phyloP scores from a whole-genome alignment of 1,140 invertebrate species.

The Drosophila orosa region DNA sequence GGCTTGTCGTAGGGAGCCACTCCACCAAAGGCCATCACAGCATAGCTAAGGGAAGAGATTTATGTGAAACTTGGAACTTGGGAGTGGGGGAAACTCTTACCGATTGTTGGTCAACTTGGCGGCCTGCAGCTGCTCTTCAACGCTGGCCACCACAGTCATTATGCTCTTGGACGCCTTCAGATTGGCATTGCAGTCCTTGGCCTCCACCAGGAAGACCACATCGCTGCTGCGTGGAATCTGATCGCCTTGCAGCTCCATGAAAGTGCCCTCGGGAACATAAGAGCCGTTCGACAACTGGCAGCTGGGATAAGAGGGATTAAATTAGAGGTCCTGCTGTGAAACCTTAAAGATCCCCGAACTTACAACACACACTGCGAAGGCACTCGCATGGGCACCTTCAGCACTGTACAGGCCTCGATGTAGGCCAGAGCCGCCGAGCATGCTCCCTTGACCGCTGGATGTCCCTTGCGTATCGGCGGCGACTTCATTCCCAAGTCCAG shows the following conservation, averaged over 20 bases:
- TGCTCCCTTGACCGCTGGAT: constrained; percentile 85
- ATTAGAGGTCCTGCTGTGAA: background rate
- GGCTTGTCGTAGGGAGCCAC: constrained; percentile 89
- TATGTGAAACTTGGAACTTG: too few species aligned
- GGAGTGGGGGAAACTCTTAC: constrained; percentile 73
- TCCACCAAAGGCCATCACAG: constrained; percentile 92
- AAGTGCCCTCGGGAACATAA: constrained; percentile 89
- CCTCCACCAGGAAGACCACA: constrained; percentile 94
- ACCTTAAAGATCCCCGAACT: constrained; percentile 58
- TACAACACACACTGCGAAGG: constrained; percentile 92
- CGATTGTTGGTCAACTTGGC: constrained; percentile 88
- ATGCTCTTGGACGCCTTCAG: constrained; percentile 87
- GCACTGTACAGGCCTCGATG: constrained; percentile 89
- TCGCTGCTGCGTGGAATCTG: constrained; percentile 89
- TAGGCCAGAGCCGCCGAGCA: constrained; percentile 92
- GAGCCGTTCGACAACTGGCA: constrained; percentile 88
- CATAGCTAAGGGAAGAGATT: constrained; percentile 86
- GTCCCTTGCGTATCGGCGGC: constrained; percentile 56
- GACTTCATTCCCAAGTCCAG: constrained; percentile 83
- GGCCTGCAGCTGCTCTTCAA: constrained; percentile 89
- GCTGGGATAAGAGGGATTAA: constrained; percentile 72
- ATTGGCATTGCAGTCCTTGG: constrained; percentile 91
- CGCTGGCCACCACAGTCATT: constrained; percentile 87
- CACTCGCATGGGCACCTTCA: constrained; percentile 90
- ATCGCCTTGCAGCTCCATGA: constrained; percentile 85